phyloP scores from a whole-genome alignment of 2,797 vertebrate species.

The Phoeniculus purpureus region DNA sequence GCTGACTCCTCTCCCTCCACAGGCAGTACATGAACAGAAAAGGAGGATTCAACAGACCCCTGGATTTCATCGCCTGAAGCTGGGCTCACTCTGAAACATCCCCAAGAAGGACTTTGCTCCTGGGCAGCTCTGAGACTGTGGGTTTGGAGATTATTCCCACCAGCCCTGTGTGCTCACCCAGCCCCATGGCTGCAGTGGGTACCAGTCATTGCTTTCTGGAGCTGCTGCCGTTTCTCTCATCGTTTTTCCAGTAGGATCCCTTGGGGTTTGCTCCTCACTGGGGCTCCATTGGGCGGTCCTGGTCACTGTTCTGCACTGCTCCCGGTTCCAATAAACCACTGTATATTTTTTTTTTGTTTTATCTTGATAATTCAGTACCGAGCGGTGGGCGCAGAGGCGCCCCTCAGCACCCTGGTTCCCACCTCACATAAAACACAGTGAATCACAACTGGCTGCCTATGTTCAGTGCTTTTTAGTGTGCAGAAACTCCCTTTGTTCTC shows the following conservation, averaged over 20 bases:
- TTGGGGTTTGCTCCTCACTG: accelerated
- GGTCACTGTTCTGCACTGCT: accelerated
- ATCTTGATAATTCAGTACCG: background rate
- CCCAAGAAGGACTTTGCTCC: accelerated
- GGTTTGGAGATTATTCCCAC: background rate
- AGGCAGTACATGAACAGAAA: conserved; percentile 99
- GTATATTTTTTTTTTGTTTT: background rate
- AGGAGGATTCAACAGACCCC: conserved; percentile 97
- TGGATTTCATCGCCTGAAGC: conserved; percentile 95
- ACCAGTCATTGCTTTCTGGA: accelerated
- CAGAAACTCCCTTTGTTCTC: background rate
- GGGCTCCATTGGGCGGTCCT: background rate
- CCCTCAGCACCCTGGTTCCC: background rate
- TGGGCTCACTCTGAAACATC: background rate
- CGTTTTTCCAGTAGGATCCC: no score
- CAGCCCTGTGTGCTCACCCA: accelerated
- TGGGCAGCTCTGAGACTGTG: accelerated
- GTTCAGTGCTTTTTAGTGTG: background rate
- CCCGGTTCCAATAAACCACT: background rate
- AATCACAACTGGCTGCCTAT: background rate
- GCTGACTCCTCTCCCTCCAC: background rate
- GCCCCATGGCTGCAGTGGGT: background rate
- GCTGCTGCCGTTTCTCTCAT: no score
- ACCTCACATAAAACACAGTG: background rate
- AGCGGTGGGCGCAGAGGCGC: background rate